Percentiles rank a stretch among this genome's conserved stretches.
phyloP scores from a whole-genome alignment of 2,888 invertebrate species.

The Athalia cordata region DNA sequence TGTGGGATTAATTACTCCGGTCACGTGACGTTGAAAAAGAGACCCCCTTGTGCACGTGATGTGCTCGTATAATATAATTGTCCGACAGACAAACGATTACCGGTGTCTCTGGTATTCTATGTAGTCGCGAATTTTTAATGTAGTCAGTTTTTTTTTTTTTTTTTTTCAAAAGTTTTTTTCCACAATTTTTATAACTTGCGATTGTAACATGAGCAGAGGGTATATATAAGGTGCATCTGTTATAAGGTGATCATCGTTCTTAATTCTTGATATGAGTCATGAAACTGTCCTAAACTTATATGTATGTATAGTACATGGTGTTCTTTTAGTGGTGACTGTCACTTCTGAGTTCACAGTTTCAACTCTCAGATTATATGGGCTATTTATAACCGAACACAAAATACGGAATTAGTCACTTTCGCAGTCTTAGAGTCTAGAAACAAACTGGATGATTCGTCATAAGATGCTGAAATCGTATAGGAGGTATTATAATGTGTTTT shows the following conservation, averaged over 20 bases:
- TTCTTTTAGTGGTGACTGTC: neutral
- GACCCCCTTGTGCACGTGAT: no score
- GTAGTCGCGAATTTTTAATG: no score
- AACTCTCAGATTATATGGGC: conserved; percentile 31
- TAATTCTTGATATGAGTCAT: conserved; percentile 30
- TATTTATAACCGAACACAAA: conserved; percentile 27
- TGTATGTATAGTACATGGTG: neutral
- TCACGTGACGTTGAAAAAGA: neutral
- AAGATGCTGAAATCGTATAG: conserved; percentile 15
- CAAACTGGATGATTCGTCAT: neutral
- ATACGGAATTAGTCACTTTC: conserved; percentile 40
- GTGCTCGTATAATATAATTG: no score
- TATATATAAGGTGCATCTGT: no score
- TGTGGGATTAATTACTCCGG: neutral
- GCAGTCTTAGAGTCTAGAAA: neutral
- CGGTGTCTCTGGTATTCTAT: no score
- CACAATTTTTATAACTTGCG: no score
- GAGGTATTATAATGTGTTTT: neutral
- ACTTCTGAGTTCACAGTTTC: conserved; percentile 18
- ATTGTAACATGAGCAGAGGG: no score
- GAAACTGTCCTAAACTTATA: conserved; percentile 18
- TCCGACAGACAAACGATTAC: no score
- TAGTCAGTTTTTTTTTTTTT: no score
- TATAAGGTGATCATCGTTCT: neutral
- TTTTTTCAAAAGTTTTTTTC: no score